phyloP scores from a whole-genome alignment of 2,888 invertebrate species.

The Serrognathus titanus region DNA sequence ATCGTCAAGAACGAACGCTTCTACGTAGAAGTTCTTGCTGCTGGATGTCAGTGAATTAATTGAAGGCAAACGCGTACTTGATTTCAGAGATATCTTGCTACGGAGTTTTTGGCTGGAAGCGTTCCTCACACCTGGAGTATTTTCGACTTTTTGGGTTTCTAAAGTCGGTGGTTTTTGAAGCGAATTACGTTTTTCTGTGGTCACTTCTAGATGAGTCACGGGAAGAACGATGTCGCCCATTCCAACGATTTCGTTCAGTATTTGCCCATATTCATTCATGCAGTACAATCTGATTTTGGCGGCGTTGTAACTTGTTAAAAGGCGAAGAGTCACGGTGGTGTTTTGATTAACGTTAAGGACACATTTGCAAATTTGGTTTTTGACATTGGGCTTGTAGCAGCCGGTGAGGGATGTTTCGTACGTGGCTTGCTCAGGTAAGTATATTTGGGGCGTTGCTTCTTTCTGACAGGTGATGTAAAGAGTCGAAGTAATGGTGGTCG shows the following conservation, averaged over 20 bases:
- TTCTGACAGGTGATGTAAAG: constrained; percentile 29
- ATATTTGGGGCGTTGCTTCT: constrained; percentile 7
- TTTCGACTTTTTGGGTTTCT: neutral
- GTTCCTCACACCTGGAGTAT: neutral
- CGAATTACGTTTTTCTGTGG: neutral
- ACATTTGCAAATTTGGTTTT: constrained; percentile 25
- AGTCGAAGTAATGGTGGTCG: constrained; percentile 31
- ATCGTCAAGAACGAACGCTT: constrained; percentile 36
- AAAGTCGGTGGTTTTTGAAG: neutral
- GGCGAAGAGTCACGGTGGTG: constrained; percentile 24
- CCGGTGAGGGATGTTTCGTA: constrained; percentile 3
- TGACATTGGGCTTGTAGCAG: constrained; percentile 28
- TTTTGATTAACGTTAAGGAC: constrained; percentile 22
- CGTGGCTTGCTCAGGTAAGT: constrained; percentile 4
- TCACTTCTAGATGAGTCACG: constrained; percentile 18
- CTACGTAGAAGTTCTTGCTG: constrained; percentile 19
- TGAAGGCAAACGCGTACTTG: neutral
- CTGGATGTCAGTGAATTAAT: neutral
- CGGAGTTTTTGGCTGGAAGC: neutral
- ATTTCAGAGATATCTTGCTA: neutral
- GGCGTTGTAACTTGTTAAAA: constrained; percentile 20
- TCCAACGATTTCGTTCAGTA: constrained; percentile 23
- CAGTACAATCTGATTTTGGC: constrained; percentile 25
- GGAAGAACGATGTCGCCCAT: constrained; percentile 25
- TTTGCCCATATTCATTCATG: constrained; percentile 18